phyloP scores from a whole-genome alignment of 2,797 vertebrate species.

The Caiman crocodilus region DNA sequence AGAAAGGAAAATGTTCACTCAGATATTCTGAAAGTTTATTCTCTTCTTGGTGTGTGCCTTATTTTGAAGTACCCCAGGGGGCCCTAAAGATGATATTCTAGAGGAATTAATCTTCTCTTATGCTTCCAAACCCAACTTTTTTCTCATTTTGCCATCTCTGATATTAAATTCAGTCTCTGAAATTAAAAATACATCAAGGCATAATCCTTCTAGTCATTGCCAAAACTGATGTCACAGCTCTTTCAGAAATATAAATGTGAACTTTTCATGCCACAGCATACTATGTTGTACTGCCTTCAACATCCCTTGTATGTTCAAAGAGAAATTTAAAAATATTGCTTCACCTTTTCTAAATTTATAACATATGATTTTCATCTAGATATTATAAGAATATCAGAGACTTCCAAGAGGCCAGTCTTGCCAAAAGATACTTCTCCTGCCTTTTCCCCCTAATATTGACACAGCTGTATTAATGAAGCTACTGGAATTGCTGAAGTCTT shows the following conservation, averaged over 20 bases:
- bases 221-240: neutral
- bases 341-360: conserved; percentile 33
- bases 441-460: conserved; percentile 50
- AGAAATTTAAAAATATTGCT: neutral
- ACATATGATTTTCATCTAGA: conserved; percentile 23
- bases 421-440: conserved; percentile 60
- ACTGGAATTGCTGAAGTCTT: conserved; percentile 48
- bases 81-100: neutral
- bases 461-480: conserved; percentile 73
- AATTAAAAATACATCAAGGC: neutral
- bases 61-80: neutral
- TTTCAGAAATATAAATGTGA: neutral
- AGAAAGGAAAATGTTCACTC: neutral
- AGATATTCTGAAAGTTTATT: neutral
- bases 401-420: conserved; percentile 28
- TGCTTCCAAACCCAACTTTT: neutral
- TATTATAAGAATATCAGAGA: conserved; percentile 28
- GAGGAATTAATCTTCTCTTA: accelerated
- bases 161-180: neutral
- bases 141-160: neutral
- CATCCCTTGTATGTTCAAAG: neutral
- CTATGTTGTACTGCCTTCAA: neutral
- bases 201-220: neutral
- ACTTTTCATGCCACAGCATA: neutral
- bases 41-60: neutral